Conservation (phyloP, 2,888 invertebrate species). For the Synanthedon tipuliformis region DNA sequence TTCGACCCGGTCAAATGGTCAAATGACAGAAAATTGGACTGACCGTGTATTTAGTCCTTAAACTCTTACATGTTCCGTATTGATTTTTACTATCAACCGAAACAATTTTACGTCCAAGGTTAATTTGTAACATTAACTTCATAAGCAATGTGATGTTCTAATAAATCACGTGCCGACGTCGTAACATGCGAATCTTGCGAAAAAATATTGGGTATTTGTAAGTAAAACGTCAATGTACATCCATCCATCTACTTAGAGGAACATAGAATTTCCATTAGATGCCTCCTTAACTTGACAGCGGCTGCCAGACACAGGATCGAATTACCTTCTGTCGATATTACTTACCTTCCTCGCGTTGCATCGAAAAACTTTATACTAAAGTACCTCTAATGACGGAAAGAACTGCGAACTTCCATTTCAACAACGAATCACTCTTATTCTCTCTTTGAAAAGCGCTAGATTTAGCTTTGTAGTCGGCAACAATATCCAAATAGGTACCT, state of each 20-base stretch:
- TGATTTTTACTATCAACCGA: too few species aligned
- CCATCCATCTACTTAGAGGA: slow-evolving; percentile 29
- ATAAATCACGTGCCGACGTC: slow-evolving; percentile 8
- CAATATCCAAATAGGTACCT: too few species aligned
- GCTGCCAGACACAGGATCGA: slow-evolving; percentile 42
- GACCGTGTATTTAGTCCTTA: too few species aligned
- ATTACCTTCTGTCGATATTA: slow-evolving; percentile 37
- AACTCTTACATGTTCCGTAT: too few species aligned
- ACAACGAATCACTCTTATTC: background rate
- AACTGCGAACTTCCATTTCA: background rate
- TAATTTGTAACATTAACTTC: background rate
- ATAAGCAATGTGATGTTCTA: slow-evolving; percentile 4
- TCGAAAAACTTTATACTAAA: background rate
- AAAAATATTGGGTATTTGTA: slow-evolving; percentile 17
- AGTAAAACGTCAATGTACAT: slow-evolving; percentile 12
- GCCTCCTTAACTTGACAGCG: slow-evolving; percentile 49
- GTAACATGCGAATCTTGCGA: slow-evolving; percentile 3
- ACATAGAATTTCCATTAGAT: slow-evolving; percentile 62
- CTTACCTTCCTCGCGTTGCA: background rate
- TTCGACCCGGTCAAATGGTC: too few species aligned
- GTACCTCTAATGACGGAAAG: background rate
- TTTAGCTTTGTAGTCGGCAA: too few species aligned
- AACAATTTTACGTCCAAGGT: background rate
- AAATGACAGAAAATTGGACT: too few species aligned
- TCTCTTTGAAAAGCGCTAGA: too few species aligned